These are phyloP conservation scores for Alviniconcha marisindica DNA, from an alignment of 1,140 invertebrate genomes.

Conservation along the genomic window DNA sequence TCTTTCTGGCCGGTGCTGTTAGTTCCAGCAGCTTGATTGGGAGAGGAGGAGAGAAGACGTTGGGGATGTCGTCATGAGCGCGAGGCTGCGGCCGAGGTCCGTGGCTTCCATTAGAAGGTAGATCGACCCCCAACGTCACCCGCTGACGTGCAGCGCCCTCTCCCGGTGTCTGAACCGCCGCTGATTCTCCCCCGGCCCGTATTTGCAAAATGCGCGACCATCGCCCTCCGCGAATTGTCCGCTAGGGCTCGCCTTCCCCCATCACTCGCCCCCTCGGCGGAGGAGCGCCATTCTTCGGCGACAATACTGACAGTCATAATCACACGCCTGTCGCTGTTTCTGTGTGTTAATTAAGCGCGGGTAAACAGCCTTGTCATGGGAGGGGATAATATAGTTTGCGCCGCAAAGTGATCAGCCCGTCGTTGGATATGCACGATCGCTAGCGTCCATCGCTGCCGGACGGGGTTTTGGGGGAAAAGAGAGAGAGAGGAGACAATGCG, in stretches of 20 bases:
- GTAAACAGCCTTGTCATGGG: constrained; percentile 31
- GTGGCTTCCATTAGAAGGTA: too few relatives aligned
- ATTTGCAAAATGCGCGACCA: neutral
- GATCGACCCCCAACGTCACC: too few relatives aligned
- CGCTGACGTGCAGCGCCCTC: too few relatives aligned
- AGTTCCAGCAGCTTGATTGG: too few relatives aligned
- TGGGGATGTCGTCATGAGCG: too few relatives aligned
- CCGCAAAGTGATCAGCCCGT: constrained; percentile 12
- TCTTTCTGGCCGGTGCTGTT: too few relatives aligned
- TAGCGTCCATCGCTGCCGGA: neutral
- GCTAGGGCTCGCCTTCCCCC: too few relatives aligned
- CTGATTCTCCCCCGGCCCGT: too few relatives aligned
- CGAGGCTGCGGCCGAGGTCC: too few relatives aligned
- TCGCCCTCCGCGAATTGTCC: too few relatives aligned
- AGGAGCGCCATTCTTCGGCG: neutral
- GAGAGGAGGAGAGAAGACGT: too few relatives aligned
- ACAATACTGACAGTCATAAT: constrained; percentile 33
- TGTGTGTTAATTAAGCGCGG: constrained; percentile 35
- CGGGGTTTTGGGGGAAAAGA: neutral
- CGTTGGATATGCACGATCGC: constrained; percentile 22
- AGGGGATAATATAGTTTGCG: constrained; percentile 29
- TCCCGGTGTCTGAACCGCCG: too few relatives aligned
- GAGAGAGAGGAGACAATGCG: constrained; percentile 11
- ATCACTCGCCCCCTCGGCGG: neutral
- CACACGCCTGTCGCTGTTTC: constrained; percentile 28